Evolutionary conservation across 2,113 vertebrate genomes (phyloP).

Genomic region (Sprattus sprattus): DNA sequence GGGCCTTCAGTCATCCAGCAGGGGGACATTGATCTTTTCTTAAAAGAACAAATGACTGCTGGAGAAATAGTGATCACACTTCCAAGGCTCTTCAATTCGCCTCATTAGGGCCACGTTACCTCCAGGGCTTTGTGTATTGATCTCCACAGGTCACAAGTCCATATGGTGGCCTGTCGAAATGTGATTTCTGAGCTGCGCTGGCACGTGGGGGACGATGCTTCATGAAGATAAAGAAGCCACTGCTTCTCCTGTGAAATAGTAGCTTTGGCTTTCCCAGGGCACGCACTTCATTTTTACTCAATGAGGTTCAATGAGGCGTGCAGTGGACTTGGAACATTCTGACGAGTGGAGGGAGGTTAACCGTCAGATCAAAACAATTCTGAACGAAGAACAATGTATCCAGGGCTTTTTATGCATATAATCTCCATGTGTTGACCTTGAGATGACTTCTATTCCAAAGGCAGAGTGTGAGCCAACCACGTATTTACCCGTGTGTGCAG

Average conservation of each 20-base stretch:
- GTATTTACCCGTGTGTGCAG: neutral
- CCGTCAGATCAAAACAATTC: conserved; percentile 11
- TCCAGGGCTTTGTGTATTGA: conserved; percentile 66
- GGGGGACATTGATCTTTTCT: conserved; percentile 72
- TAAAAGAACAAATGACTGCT: conserved; percentile 71
- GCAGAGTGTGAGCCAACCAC: neutral
- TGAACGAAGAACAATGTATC: neutral
- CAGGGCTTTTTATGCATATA: neutral
- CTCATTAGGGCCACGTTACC: conserved; percentile 69
- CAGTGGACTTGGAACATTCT: neutral
- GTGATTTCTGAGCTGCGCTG: conserved; percentile 43
- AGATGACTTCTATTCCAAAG: conserved; percentile 1
- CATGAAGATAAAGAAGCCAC: conserved; percentile 16
- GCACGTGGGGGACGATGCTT: neutral
- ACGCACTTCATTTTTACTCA: conserved; percentile 43
- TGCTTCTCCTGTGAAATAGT: conserved; percentile 24
- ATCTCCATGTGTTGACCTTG: conserved; percentile 12
- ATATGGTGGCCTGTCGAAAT: conserved; percentile 42
- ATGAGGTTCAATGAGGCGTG: neutral
- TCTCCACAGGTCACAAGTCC: conserved; percentile 58
- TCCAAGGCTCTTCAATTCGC: conserved; percentile 66
- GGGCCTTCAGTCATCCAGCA: conserved; percentile 61
- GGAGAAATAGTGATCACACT: conserved; percentile 73
- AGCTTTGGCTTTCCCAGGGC: neutral
- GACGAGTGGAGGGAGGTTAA: neutral